These are phyloP conservation scores for Seriola rivoliana DNA, from an alignment of 2,113 vertebrate genomes.

Conservation along the genomic window DNA sequence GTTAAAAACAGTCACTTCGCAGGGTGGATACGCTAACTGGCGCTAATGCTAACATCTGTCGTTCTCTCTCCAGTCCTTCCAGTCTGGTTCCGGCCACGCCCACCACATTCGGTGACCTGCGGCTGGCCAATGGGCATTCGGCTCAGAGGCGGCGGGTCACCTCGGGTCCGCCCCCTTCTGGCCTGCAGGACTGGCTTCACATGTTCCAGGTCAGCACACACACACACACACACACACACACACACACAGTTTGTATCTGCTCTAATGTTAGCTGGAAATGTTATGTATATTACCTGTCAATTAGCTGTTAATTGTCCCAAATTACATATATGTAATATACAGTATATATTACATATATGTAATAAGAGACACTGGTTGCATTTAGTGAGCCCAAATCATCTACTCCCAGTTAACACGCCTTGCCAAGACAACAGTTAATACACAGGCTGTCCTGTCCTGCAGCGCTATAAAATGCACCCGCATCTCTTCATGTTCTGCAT, in stretches of 20 bases:
- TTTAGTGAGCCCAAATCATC: too few relatives aligned
- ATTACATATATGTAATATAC: too few relatives aligned
- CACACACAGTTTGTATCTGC: too few relatives aligned
- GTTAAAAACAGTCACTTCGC: too few relatives aligned
- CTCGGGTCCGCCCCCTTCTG: conserved; percentile 92
- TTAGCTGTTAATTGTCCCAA: too few relatives aligned
- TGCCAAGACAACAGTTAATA: too few relatives aligned
- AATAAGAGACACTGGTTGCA: too few relatives aligned
- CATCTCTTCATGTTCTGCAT: neutral
- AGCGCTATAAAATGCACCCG: neutral
- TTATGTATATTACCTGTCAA: too few relatives aligned
- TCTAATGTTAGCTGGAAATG: too few relatives aligned
- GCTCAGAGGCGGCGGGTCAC: conserved; percentile 93
- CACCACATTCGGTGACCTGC: conserved; percentile 95
- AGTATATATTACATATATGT: too few relatives aligned
- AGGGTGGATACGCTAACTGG: neutral
- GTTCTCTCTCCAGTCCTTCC: conserved; percentile 85
- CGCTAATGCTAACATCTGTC: neutral
- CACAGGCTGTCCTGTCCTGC: neutral
- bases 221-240: neutral
- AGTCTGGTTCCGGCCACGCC: conserved; percentile 93
- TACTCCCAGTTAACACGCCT: too few relatives aligned
- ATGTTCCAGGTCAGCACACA: conserved; percentile 92
- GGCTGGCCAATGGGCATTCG: conserved; percentile 94
- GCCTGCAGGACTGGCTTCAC: conserved; percentile 97